Evolutionary conservation across 2,888 invertebrate genomes (phyloP), one percentile per base, ranked within the genome.

Genomic region (Drosophila picticornis): DNA sequence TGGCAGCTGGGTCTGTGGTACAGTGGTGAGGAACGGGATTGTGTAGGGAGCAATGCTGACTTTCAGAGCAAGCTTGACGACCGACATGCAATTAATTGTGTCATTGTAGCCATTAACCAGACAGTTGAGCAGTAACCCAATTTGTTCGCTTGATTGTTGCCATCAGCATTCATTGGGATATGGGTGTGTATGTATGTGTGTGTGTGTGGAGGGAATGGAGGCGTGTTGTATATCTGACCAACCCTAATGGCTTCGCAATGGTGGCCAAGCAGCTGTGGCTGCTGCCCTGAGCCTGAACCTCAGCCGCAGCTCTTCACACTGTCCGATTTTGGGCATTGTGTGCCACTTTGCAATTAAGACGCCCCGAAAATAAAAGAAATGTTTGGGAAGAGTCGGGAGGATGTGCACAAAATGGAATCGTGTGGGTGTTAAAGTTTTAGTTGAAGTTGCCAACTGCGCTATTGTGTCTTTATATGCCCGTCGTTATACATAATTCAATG

Each of bases 91-190:
- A 85, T 85, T 85, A 85, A 85, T 85, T 90, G 88, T 85, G 85
- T 90, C 85, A 85, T 85, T 85, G 86, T 90, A 85, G 84, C 88
- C 90, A 88, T 85, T 85, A 85, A 85, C 88, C 85, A 88, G 85
- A 90, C 85, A 85, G 90, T 85, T 88, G 90, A 85, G 90, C 90
- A 90, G 86, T 85, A 85, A 85, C 85, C 90, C 90, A 85, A 88
- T 85, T 85, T 85, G 90, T 74, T 83, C 81, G 88, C 88, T 71
- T 90, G 86, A 90, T 88, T 88, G 85, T 80, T 67, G 75, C 55
- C 59, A 53, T 46, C 57, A 31, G 22, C 61, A 31, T 53, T 51
- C 43, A 11, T 43, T 43, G 29, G 6, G 6, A 9, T 7, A 19
- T 40, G 38, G 16, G 25, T 34, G 2, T 4, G 5, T 34, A 16